Base-by-base conservation (phyloP, 2,113 vertebrate species). In the Colossoma macropomum region DNA sequence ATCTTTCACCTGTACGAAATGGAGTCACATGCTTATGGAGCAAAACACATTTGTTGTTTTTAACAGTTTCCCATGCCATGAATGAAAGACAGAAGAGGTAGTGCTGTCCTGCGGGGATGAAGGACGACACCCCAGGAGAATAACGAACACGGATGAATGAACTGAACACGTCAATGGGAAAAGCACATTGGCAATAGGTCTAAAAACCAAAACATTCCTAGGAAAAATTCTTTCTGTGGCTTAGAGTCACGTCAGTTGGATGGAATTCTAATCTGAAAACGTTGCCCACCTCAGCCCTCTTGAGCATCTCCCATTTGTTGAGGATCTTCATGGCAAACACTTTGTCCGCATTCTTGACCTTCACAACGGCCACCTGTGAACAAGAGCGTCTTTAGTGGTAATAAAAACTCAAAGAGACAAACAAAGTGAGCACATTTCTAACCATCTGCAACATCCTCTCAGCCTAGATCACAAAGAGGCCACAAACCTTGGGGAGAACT, bases 241-340 rank as follows among this genome's bases (percentile, higher is more conserved):
- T 56, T 56, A 52, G 15, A 68, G 34, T 1, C 34, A 56, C 54
- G 34, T 15, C 17, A 17, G 41, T n/a, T 45, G 7, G 16, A 17
- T 59, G 13, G 38, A 32, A 13, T 62, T 56, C 25, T 4, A 12
- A 34, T 5, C 6, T 48, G 23, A 70, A 28, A n/a, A 60, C 6
- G 0, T 48, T 30, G 32, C 91, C 71, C 93, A 99, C 98, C 96
- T 99, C 97, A 8, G 98, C 97, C 95, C 98, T 95, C 91, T 99
- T 99, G 89, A 99, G 94, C 98, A 99, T 99, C 92, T 99, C 97
- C 98, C 98, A 99, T 88, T 99, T 99, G 93, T 99, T 99, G 86
- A 99, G 93, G 86, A 99, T 99, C 94, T 99, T 99, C 98, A 99
- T 99, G 82, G 98, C 98, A 87, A 98, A 99, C 75, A 99, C 98